Conservation (phyloP, 2,113 vertebrate species). For the Sula dactylatra region DNA sequence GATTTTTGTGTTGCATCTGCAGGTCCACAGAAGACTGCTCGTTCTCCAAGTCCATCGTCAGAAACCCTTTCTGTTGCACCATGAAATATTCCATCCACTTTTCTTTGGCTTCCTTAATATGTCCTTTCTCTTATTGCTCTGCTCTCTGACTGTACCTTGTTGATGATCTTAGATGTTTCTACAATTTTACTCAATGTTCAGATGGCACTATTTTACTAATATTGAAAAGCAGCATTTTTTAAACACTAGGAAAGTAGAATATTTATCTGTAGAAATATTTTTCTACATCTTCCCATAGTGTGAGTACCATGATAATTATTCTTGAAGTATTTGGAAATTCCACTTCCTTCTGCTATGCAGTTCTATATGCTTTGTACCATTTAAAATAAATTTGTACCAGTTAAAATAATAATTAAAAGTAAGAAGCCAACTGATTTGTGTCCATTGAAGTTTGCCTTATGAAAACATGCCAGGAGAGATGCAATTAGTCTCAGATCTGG, state of each 20-base stretch:
- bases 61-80: neutral
- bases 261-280: neutral
- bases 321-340: neutral
- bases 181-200: neutral
- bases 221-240: neutral
- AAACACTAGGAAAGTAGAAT: neutral
- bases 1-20: neutral
- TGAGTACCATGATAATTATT: neutral
- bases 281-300: neutral
- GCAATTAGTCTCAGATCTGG: neutral
- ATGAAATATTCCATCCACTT: neutral
- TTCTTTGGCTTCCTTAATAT: neutral
- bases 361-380: neutral
- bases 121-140: neutral
- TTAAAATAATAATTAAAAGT: neutral
- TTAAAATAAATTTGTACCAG: neutral
- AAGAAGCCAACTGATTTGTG: neutral
- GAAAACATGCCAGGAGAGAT: neutral
- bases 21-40: neutral
- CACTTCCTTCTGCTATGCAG: neutral
- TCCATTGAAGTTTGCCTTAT: neutral
- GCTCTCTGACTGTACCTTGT: neutral
- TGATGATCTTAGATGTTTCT: neutral
- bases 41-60: neutral
- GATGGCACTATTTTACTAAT: neutral